Evolutionary conservation across 2,888 invertebrate species (phyloP).

Genomic region (Metacarcinus magister): DNA sequence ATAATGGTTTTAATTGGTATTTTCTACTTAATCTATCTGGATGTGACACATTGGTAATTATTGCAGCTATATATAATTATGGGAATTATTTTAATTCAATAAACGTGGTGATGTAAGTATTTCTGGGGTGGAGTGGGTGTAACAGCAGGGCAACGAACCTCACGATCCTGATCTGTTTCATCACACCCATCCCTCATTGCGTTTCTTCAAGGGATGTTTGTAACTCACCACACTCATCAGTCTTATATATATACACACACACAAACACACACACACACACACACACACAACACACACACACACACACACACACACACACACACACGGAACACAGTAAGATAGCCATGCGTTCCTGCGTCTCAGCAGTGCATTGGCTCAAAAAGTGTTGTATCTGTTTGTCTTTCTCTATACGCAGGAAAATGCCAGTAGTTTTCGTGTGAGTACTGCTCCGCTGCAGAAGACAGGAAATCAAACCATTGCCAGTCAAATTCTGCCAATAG

Average conservation of each 20-base stretch:
- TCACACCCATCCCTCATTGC: neutral
- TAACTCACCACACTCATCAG: neutral
- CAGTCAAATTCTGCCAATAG: too few relatives aligned
- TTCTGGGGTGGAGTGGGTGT: neutral
- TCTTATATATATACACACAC: neutral
- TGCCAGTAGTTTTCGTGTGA: neutral
- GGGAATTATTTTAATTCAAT: neutral
- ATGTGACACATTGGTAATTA: neutral
- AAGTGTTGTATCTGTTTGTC: neutral
- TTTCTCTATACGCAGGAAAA: neutral
- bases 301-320: constrained; percentile 36
- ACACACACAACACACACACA: constrained; percentile 42
- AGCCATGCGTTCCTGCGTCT: neutral
- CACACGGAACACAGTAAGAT: neutral
- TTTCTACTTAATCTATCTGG: neutral
- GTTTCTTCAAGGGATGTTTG: neutral
- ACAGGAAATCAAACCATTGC: neutral
- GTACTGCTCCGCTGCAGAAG: neutral
- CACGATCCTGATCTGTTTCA: neutral
- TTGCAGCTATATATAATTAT: neutral
- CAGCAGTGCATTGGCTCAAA: neutral
- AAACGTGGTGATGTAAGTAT: neutral
- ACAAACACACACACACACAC: constrained; percentile 51
- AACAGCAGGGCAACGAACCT: neutral
- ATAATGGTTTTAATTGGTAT: neutral